Evolutionary conservation across 2,797 vertebrate species (phyloP).

Genomic region (Melanotaenia nigrans): DNA sequence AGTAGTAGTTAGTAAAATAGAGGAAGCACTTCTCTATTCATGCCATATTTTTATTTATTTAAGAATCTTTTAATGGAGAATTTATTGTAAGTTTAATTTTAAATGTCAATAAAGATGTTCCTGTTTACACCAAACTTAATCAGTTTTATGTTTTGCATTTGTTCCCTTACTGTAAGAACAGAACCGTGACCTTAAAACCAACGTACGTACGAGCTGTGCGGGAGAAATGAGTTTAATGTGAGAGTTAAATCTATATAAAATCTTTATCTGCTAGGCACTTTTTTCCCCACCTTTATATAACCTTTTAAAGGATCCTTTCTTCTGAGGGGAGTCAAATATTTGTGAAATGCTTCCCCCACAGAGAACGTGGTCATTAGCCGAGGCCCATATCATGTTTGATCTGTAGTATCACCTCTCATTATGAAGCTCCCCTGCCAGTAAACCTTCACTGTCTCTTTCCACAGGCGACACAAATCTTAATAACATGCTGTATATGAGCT

Average conservation of each 20-base stretch:
- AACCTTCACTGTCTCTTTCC: slow-evolving; percentile 6
- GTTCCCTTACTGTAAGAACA: too few species aligned
- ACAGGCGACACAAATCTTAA: slow-evolving; percentile 19
- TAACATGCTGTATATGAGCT: slow-evolving; percentile 28
- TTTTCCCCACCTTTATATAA: slow-evolving; percentile 20
- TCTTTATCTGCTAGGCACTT: slow-evolving; percentile 16
- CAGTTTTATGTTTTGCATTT: too few species aligned
- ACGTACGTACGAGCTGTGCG: background rate
- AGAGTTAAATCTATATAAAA: slow-evolving; percentile 45
- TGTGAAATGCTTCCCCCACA: slow-evolving; percentile 33
- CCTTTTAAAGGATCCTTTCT: slow-evolving; percentile 15
- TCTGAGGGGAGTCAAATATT: slow-evolving; percentile 53
- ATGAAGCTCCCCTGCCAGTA: slow-evolving; percentile 18
- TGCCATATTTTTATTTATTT: too few species aligned
- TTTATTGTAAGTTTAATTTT: too few species aligned
- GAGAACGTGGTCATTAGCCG: slow-evolving; percentile 42
- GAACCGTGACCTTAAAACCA: too few species aligned
- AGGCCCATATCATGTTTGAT: slow-evolving; percentile 32
- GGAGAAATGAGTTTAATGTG: background rate
- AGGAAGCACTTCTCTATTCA: too few species aligned
- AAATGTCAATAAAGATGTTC: too few species aligned
- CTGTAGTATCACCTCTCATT: slow-evolving; percentile 42
- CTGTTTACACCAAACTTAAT: too few species aligned
- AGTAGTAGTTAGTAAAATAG: too few species aligned
- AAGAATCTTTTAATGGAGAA: too few species aligned